These are phyloP conservation scores for Drosophila subobscura DNA, from an alignment of 1,140 invertebrate genomes.

Conservation along the genomic window DNA sequence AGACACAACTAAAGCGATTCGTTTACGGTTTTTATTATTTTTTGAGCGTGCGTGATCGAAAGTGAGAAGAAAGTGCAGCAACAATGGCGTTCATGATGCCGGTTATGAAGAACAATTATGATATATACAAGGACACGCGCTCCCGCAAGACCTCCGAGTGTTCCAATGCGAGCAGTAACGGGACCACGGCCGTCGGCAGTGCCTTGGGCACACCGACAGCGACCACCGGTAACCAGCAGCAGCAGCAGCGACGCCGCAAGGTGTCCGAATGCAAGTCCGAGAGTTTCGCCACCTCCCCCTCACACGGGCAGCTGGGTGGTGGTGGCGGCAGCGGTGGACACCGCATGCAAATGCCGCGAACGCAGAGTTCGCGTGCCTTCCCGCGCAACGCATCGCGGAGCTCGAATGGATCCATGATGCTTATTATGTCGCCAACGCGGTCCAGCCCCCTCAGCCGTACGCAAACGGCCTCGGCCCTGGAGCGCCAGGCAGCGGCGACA, in stretches of 20 bases:
- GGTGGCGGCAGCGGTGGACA: conserved; percentile 86
- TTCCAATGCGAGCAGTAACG: conserved; percentile 84
- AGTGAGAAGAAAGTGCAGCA: neutral
- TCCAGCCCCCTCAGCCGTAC: conserved; percentile 79
- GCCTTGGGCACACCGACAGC: conserved; percentile 69
- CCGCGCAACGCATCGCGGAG: conserved; percentile 86
- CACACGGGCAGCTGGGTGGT: conserved; percentile 84
- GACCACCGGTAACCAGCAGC: conserved; percentile 53
- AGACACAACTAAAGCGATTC: conserved; percentile 12
- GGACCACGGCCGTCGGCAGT: conserved; percentile 72
- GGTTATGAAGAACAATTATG: conserved; percentile 95
- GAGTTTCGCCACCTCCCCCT: conserved; percentile 88
- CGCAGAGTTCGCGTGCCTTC: conserved; percentile 80
- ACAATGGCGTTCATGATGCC: conserved; percentile 97
- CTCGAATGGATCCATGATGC: conserved; percentile 86
- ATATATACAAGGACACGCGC: conserved; percentile 94
- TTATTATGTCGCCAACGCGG: conserved; percentile 86
- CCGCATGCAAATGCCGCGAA: conserved; percentile 84
- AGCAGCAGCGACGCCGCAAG: conserved; percentile 87
- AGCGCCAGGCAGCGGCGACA: conserved; percentile 82
- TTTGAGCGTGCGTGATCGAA: conserved; percentile 28
- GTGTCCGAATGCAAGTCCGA: conserved; percentile 93
- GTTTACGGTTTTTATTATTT: conserved; percentile 21
- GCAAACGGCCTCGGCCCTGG: conserved; percentile 63
- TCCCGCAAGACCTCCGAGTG: conserved; percentile 89